Evolutionary conservation across 2,888 invertebrate species (phyloP), one percentile per base, ranked within the genome.

Genomic region (Drosophila formosana): DNA sequence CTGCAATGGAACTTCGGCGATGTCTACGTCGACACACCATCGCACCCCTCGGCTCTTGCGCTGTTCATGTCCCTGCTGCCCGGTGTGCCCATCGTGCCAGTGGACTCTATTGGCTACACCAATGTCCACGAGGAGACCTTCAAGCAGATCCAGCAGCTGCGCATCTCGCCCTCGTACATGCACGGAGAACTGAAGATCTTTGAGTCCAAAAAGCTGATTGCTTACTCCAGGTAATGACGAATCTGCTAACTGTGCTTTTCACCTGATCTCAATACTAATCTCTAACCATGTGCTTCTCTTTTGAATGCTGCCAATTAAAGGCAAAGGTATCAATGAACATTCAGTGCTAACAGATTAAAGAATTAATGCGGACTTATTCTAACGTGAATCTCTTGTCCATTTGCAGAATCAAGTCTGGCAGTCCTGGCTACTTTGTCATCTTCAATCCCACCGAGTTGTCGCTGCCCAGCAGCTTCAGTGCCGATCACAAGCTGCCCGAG

Each of bases 21-120:
- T 39, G 69, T 88, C 0, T 70, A 66, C 25, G 39, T 63, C n/a
- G 75, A 78, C 30, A 73, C 75, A 9, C 43, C 43, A 0, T 75
- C 85, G 3, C 73, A 88, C 70, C 82, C 74, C 55, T 91, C 92
- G 0, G 94, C 94, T 55, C 75, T 94, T 37, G 95, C 95, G 25
- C 94, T 96, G 88, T 94, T 98, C 87, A 94, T 95, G 50, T 93
- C 97, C 90, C 92, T 98, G 62, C 92, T 98, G 73, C 97, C 97
- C 0, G 98, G 98, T 47, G 95, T 96, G 4, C 95, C 97, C 0
- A 93, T 96, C 8, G 88, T 91, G 0, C 93, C 94, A 63, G 88
- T 93, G 0, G 74, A 80, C 26, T 80, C 81, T 2, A 52, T 78
- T 4, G 74, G 66, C 3, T 86, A 87, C 46, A 61, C 67, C 0